phyloP scores from a whole-genome alignment of 2,113 vertebrate genomes.

The Natator depressus region DNA sequence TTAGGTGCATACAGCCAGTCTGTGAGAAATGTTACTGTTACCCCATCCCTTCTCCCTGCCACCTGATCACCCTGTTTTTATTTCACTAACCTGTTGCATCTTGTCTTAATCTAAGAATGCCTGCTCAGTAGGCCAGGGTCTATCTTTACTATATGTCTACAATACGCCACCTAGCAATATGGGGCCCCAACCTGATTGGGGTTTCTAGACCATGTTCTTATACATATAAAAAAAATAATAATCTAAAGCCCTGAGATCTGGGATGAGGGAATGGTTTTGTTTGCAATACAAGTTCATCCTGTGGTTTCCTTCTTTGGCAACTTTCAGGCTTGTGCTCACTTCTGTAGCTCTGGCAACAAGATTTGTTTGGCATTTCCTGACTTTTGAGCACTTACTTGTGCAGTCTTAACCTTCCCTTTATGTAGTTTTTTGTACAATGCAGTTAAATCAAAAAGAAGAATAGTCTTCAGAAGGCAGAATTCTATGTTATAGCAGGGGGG shows the following conservation, averaged over 20 bases:
- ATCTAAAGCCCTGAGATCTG: neutral
- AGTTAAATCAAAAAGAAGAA: neutral
- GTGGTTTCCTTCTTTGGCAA: neutral
- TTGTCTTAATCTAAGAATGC: neutral
- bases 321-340: neutral
- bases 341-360: neutral
- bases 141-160: neutral
- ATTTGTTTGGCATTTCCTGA: neutral
- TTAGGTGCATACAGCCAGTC: neutral
- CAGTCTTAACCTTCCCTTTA: neutral
- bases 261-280: neutral
- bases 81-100: neutral
- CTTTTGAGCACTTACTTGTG: neutral
- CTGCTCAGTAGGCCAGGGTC: neutral
- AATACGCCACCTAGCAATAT: no score
- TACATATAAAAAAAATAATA: neutral
- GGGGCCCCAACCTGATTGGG: neutral
- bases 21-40: neutral
- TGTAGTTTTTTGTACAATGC: neutral
- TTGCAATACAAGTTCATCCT: neutral
- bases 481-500: neutral
- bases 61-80: neutral
- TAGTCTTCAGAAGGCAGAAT: neutral
- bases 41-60: neutral
- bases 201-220: neutral